Evolutionary conservation across 2,888 invertebrate species (phyloP).

Genomic region (Agrochola circellaris): DNA sequence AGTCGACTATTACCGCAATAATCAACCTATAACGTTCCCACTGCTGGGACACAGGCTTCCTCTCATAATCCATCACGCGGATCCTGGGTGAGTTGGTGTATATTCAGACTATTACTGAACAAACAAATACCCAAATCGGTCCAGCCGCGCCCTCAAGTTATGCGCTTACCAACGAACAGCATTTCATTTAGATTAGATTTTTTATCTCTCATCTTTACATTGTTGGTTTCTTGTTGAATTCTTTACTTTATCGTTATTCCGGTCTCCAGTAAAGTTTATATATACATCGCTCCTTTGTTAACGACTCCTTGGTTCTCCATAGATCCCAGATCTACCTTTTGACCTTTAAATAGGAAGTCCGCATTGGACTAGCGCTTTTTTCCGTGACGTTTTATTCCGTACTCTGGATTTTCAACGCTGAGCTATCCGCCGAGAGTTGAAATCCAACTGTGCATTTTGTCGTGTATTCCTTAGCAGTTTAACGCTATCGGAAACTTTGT

Average conservation of each 20-base stretch:
- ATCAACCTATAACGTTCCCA: too few species aligned
- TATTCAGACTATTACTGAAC: too few species aligned
- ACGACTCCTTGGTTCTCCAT: conserved; percentile 2
- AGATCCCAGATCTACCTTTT: background rate
- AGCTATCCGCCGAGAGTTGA: background rate
- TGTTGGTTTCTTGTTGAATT: background rate
- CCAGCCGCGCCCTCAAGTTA: too few species aligned
- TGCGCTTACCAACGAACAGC: background rate
- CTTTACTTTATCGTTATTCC: background rate
- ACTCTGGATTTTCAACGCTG: background rate
- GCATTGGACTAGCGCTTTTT: too few species aligned
- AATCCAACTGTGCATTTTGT: background rate
- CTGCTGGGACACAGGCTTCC: too few species aligned
- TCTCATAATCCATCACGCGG: too few species aligned
- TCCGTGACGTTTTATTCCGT: too few species aligned
- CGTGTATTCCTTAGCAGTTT: background rate
- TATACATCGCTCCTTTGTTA: background rate
- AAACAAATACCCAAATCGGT: background rate
- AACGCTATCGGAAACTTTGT: background rate
- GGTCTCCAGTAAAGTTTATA: too few species aligned
- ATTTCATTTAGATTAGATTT: background rate
- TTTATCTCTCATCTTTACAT: background rate
- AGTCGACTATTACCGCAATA: background rate
- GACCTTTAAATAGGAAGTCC: background rate
- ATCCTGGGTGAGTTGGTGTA: too few species aligned